Evolutionary conservation across 30 jellyfish, hydroid and myxozoan genomes (phyloP).

Genomic region (Pseudorhiza aurosa): DNA sequence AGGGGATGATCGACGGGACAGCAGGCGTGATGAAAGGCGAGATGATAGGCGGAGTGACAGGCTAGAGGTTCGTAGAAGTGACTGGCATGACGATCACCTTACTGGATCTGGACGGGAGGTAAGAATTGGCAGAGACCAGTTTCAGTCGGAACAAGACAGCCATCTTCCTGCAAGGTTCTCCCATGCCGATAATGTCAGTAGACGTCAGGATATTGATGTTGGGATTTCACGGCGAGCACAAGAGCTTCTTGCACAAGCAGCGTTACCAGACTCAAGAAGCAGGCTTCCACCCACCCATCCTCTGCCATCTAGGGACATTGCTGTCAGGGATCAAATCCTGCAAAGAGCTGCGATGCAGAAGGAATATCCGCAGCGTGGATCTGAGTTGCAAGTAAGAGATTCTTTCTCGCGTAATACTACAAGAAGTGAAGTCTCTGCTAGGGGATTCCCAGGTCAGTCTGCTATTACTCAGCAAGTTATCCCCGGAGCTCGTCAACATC

Average conservation of each 20-base stretch:
- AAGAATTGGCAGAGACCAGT: constrained; percentile 15
- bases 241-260: constrained; percentile 63
- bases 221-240: constrained; percentile 64
- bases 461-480: constrained; percentile 15
- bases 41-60: constrained; percentile 30
- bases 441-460: constrained; percentile 36
- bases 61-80: constrained; percentile 6
- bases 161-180: constrained; percentile 6
- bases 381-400: constrained; percentile 18
- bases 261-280: constrained; percentile 38
- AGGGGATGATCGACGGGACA: constrained; percentile 42
- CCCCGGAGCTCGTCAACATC: constrained; percentile 12
- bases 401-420: constrained; percentile 23
- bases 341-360: constrained; percentile 36
- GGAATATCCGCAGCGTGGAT: constrained; percentile 39
- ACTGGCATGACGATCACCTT: constrained; percentile 32
- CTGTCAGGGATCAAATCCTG: background rate
- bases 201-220: constrained; percentile 47
- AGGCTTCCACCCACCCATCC: constrained; percentile 45
- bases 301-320: constrained; percentile 22
- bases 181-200: constrained; percentile 2
- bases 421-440: constrained; percentile 32
- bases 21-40: constrained; percentile 9
- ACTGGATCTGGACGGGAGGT: constrained; percentile 36
- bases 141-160: constrained; percentile 14